Evolutionary conservation across 2,113 vertebrate species (phyloP).

Genomic region (Cryptomyrus ogoouensis): DNA sequence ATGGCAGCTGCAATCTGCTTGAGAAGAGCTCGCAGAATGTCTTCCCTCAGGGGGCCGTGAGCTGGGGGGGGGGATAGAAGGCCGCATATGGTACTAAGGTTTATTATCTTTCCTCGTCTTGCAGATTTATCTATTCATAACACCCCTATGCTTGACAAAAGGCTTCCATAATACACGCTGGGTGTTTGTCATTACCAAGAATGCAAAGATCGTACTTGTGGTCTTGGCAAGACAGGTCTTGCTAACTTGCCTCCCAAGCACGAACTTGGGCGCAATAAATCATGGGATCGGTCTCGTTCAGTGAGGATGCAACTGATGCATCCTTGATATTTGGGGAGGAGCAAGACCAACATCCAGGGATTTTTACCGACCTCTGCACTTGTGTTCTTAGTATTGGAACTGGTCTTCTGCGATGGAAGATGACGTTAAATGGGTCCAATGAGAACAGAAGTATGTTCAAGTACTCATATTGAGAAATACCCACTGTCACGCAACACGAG

Average conservation of each 20-base stretch:
- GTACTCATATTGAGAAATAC: neutral
- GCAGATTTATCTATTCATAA: neutral
- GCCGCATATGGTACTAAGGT: neutral
- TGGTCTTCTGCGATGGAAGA: neutral
- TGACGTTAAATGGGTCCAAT: neutral
- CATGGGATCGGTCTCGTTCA: neutral
- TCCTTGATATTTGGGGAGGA: neutral
- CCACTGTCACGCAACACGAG: neutral
- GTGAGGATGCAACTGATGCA: neutral
- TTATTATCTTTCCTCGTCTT: neutral
- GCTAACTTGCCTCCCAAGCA: neutral
- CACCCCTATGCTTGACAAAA: neutral
- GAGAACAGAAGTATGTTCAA: neutral
- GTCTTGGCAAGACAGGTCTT: neutral
- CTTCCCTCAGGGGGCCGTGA: slow-evolving; percentile 89
- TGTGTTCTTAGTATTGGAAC: neutral
- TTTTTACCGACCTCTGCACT: too few species aligned
- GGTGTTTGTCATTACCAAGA: neutral
- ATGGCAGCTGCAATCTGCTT: slow-evolving; percentile 95
- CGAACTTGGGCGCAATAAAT: neutral
- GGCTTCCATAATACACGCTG: neutral
- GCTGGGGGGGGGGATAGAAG: slow-evolving; percentile 48
- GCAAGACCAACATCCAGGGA: neutral
- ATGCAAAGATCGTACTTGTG: neutral
- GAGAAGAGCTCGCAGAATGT: slow-evolving; percentile 86